Evolutionary conservation across 2,113 vertebrate genomes (phyloP).

Genomic region (Papio anubis): DNA sequence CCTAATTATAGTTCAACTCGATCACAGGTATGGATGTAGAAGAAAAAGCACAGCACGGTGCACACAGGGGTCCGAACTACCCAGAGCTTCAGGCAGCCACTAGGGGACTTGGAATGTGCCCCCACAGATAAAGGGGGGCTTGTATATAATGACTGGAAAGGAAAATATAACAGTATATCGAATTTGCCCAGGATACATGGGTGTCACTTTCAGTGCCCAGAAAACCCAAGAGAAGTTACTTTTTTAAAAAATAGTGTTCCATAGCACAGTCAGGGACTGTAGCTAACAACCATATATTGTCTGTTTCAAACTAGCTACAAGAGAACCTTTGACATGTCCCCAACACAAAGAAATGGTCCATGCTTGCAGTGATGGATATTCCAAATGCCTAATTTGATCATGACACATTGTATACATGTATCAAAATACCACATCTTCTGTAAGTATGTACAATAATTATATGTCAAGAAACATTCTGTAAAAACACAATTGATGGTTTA

Average conservation of each 20-base stretch:
- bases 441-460: not conserved
- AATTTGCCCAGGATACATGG: not conserved
- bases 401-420: not conserved
- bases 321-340: not conserved
- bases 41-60: not conserved
- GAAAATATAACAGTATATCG: rapidly evolving
- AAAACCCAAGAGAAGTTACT: not conserved
- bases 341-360: not conserved
- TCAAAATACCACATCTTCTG: not conserved
- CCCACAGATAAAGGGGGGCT: not conserved
- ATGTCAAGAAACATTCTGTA: not conserved
- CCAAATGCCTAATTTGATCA: not conserved
- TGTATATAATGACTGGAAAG: not conserved
- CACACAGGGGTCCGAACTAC: rapidly evolving
- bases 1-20: not conserved
- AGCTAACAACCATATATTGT: not conserved
- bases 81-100: not conserved
- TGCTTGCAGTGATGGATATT: not conserved
- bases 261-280: rapidly evolving
- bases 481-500: not conserved
- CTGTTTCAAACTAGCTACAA: not conserved
- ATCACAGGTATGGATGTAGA: not conserved
- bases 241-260: not conserved
- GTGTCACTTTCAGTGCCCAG: not conserved
- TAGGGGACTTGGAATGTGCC: not conserved